Evolutionary conservation across 2,797 vertebrate genomes (phyloP).

Genomic region (Pelodytes ibericus): DNA sequence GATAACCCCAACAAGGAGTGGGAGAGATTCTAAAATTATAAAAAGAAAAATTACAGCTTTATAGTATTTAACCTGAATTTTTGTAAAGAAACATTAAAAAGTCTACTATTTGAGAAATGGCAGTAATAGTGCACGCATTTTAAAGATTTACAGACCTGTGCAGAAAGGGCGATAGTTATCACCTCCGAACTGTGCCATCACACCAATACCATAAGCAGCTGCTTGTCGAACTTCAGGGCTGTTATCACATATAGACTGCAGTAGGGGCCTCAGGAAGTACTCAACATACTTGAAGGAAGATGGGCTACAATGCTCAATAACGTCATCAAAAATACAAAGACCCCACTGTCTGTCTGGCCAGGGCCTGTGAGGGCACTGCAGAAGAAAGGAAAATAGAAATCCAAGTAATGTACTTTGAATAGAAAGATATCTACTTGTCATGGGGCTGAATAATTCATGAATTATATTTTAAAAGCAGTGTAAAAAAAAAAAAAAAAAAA

Average conservation of each 20-base stretch:
- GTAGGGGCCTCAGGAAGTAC: constrained; percentile 90
- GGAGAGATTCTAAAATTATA: constrained; percentile 84
- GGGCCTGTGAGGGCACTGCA: constrained; percentile 89
- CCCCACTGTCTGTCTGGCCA: constrained; percentile 99
- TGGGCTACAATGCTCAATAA: constrained; percentile 97
- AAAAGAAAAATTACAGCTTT: too few species aligned
- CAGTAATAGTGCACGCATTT: too few species aligned
- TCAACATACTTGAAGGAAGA: constrained; percentile 94
- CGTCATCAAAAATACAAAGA: constrained; percentile 95
- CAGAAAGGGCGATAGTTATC: constrained; percentile 93
- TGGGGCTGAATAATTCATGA: too few species aligned
- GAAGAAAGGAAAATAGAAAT: too few species aligned
- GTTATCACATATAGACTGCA: constrained; percentile 90
- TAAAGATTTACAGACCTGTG: constrained; percentile 89
- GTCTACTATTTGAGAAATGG: too few species aligned
- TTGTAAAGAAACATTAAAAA: too few species aligned
- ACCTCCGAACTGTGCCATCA: constrained; percentile 96
- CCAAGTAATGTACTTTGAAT: too few species aligned
- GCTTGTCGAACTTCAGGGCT: constrained; percentile 96
- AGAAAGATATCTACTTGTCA: too few species aligned
- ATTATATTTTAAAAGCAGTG: too few species aligned
- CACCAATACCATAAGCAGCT: constrained; percentile 92
- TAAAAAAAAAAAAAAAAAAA: too few species aligned
- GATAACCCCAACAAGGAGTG: constrained; percentile 90
- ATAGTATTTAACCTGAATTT: too few species aligned